phyloP scores from a whole-genome alignment of 2,797 vertebrate genomes.

The Anomalospiza imberbis region DNA sequence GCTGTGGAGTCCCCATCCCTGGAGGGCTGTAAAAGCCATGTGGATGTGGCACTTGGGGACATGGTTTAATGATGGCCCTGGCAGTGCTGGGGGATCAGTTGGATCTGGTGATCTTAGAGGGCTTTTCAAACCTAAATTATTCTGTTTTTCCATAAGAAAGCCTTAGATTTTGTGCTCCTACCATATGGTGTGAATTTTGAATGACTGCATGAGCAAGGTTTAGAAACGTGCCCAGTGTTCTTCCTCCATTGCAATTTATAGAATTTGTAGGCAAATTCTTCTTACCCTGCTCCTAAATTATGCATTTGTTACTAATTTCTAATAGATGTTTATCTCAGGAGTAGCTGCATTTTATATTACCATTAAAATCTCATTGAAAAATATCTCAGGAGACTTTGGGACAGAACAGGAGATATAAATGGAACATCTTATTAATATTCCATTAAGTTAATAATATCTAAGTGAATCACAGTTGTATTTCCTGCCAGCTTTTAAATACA shows the following conservation, averaged over 20 bases:
- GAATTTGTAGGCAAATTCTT: not conserved
- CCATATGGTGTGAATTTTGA: not conserved
- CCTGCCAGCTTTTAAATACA: constrained; percentile 18
- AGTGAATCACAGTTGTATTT: not conserved
- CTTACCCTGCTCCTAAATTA: not conserved
- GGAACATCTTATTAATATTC: constrained; percentile 19
- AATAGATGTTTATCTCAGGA: not conserved
- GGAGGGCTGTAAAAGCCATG: rapidly evolving
- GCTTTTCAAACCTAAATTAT: not conserved
- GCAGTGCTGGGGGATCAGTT: not conserved
- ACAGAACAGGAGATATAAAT: constrained; percentile 16
- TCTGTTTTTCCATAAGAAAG: not conserved
- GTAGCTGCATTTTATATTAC: not conserved
- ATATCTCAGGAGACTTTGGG: not conserved
- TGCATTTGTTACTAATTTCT: not conserved
- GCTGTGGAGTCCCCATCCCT: not conserved
- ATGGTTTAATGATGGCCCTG: not conserved
- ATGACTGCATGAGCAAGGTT: not conserved
- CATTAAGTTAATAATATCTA: constrained; percentile 41
- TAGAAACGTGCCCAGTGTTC: not conserved
- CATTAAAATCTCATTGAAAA: constrained; percentile 29
- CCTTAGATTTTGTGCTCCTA: not conserved
- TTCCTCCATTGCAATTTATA: not conserved
- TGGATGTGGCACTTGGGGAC: not conserved
- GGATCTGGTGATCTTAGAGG: not conserved